phyloP scores from a whole-genome alignment of 2,888 invertebrate species.

The Polyommatus iphigenia region DNA sequence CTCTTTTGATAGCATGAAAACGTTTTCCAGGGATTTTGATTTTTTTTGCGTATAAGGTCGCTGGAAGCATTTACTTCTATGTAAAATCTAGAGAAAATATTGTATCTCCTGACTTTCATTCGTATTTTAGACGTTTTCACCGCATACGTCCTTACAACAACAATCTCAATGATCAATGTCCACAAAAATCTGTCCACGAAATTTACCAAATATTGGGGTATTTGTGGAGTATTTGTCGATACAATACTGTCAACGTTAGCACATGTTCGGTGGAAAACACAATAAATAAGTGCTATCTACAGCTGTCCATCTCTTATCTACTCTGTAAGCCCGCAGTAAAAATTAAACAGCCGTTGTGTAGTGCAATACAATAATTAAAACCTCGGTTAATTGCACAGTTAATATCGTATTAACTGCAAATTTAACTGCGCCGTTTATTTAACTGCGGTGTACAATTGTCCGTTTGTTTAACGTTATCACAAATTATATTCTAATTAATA shows the following conservation, averaged over 20 bases:
- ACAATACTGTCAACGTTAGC: slow-evolving; percentile 12
- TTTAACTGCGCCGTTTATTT: slow-evolving; percentile 32
- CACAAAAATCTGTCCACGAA: not conserved
- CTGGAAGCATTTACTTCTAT: too few species aligned
- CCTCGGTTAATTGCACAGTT: slow-evolving; percentile 32
- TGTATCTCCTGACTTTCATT: too few species aligned
- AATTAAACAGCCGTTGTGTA: slow-evolving; percentile 22
- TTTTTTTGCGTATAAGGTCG: too few species aligned
- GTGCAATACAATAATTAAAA: slow-evolving; percentile 33
- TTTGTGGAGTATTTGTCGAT: slow-evolving; percentile 5
- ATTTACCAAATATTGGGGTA: not conserved
- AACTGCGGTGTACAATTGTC: slow-evolving; percentile 32
- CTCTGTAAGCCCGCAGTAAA: slow-evolving; percentile 28
- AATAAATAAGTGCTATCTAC: slow-evolving; percentile 10
- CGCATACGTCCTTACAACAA: not conserved
- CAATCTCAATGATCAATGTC: not conserved
- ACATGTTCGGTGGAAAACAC: slow-evolving; percentile 3
- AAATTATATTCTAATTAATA: slow-evolving; percentile 20
- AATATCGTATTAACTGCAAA: slow-evolving; percentile 34
- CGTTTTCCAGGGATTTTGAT: too few species aligned
- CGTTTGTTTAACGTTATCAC: slow-evolving; percentile 30
- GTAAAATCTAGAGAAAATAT: too few species aligned
- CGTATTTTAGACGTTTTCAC: too few species aligned
- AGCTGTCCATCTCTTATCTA: slow-evolving; percentile 25
- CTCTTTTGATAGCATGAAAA: too few species aligned